Base-by-base conservation (phyloP, 23 tunicate species). In the Ascidia mentula region DNA sequence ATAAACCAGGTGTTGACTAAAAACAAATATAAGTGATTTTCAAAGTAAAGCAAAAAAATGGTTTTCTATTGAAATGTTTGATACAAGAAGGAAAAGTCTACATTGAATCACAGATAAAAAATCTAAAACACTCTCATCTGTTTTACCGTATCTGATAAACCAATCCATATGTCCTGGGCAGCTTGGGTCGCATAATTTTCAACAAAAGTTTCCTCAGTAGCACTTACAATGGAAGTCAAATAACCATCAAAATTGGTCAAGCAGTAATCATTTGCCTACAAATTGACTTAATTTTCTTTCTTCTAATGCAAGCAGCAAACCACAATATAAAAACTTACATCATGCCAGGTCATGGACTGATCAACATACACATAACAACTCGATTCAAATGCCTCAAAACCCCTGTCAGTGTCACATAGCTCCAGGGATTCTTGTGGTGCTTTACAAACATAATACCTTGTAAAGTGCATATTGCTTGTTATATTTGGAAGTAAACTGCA, bases 111-210 rank as follows among this genome's bases (percentile, higher is more conserved):
- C 36, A 36, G 38, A 18, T 9, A 70, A 70, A 70, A 13, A 12
- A 70, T 70, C 3, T 3, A 6, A 53, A 53, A 53, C 1, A 9
- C 7, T 53, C 4, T 53, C 13, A 9, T 53, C 65, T n/a, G n/a
- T n/a, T n/a, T 65, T 76, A 90, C 96, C 5, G 82, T 45, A 80
- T 90, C 96, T 15, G 96, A 90, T 46, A 90, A 39, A 12, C 96
- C 96, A 75, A 90, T 90, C 96, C 96, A 90, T 13, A 85, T 53
- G 30, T 60, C 85, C 26, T 73, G 71, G 38, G 73, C 69, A 20
- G 18, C 59, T 31, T 13, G 9, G 39, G 45, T 34, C 60, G 38
- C 76, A 15, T 71, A 18, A 26, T 33, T 61, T 17, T 34, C 36
- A 6, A 90, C 38, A 37, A 37, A 78, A 20, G 39, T 40, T 80